Evolutionary conservation across 2,797 vertebrate genomes (phyloP), one percentile per base, ranked within the genome.

Genomic region (Streptopelia turtur): DNA sequence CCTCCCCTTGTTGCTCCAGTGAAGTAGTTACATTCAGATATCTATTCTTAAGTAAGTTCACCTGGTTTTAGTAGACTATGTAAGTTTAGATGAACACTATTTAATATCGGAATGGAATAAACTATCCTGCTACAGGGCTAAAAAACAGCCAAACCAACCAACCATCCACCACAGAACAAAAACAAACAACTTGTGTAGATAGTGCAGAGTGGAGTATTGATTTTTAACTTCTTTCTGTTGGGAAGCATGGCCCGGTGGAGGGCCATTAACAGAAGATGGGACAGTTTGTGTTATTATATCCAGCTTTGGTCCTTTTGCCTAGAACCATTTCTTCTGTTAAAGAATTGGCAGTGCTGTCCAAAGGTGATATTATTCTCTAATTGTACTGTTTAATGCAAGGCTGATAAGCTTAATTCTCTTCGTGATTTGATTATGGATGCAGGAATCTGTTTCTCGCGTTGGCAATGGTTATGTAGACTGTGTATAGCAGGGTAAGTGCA

Each of bases 241-340:
- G 17, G 53, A 71, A 71, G 16, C 18, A 11, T 16, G 23, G 17
- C 13, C 37, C 25, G 5, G 9, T 65, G 16, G 16, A 83, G 24
- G 20, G 60, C 30, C 16, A 9, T 3, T 6, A 16, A 20, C 25
- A 45, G 27, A 65, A 25, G 12, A 18, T 2, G 3, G 10, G 13
- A 24, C 10, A 23, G 15, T 6, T 23, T 64, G 8, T 76, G 43
- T 45, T 20, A 2, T 52, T n/a, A 41, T 35, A 65, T 24, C 6
- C 17, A 31, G 8, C 0, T 0, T 68, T 50, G 11, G 27, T 72
- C 35, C 11, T 71, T 49, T 91, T 52, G 45, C 21, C 13, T 23
- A 47, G 55, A 74, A 23, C 31, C 5, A 4, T 81, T 88, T 83
- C 15, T 81, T 64, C 23, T 72, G 11, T 50, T 3, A 6, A 89